Evolutionary conservation across 2,888 invertebrate species (phyloP).

Genomic region (Hypsopygia costalis): DNA sequence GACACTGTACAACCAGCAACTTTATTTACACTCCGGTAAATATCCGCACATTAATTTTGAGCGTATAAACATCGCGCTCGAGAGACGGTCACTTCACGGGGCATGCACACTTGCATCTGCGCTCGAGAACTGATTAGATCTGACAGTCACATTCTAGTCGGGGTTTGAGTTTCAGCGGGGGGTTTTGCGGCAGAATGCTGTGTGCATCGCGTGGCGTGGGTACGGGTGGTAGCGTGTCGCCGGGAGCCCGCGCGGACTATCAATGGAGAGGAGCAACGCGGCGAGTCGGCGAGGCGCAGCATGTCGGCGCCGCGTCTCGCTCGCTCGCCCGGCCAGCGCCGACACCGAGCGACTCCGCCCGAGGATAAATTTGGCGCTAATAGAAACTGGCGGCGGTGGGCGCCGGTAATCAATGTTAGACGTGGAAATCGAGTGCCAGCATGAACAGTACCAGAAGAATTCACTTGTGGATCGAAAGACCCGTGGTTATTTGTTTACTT

Average conservation of each 20-base stretch:
- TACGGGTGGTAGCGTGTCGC: conserved; percentile 52
- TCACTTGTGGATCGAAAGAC: conserved; percentile 13
- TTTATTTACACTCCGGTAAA: conserved; percentile 30
- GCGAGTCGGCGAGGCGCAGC: conserved; percentile 23
- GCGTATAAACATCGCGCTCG: conserved; percentile 20
- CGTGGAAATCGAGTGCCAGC: conserved; percentile 58
- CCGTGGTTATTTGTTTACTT: conserved; percentile 7
- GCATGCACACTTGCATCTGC: conserved; percentile 20
- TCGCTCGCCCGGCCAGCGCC: conserved; percentile 48
- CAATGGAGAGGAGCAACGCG: conserved; percentile 46
- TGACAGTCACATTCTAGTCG: conserved; percentile 49
- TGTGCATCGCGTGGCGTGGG: conserved; percentile 51
- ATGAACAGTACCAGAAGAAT: conserved; percentile 34
- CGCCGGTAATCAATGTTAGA: conserved; percentile 74
- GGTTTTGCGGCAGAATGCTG: conserved; percentile 40
- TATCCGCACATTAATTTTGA: conserved; percentile 38
- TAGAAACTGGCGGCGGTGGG: conserved; percentile 65
- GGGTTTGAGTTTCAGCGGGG: conserved; percentile 40
- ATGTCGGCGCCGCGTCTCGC: conserved; percentile 50
- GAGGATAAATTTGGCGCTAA: conserved; percentile 79
- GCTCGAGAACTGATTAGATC: conserved; percentile 9
- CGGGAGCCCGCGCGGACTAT: conserved; percentile 69
- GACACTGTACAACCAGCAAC: conserved; percentile 47
- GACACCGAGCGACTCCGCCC: conserved; percentile 61
- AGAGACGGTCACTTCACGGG: conserved; percentile 33